Conservation (phyloP, 2,888 invertebrate genomes). For the Ectemnius cavifrons region DNA sequence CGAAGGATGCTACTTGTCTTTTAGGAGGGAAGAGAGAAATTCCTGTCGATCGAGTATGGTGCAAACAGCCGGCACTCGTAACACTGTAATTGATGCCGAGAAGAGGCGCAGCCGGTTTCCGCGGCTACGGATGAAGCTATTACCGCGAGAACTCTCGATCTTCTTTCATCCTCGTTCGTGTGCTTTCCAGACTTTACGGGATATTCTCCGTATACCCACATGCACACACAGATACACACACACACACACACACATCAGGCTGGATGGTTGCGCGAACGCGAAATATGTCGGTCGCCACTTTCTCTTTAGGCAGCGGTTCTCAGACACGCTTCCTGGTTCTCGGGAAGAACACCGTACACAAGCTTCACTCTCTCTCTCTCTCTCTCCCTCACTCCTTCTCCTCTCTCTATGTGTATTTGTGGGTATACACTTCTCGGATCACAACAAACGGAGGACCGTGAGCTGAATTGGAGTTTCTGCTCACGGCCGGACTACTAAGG, state of each 20-base stretch:
- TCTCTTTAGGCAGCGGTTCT: constrained; percentile 75
- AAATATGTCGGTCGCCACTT: constrained; percentile 75
- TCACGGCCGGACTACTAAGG: no score
- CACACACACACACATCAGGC: constrained; percentile 24
- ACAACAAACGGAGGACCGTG: constrained; percentile 6
- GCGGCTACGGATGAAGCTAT: constrained; percentile 64
- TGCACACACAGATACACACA: neutral
- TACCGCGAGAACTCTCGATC: constrained; percentile 32
- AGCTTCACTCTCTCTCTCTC: no score
- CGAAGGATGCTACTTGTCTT: neutral
- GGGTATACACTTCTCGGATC: neutral
- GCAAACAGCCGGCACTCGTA: constrained; percentile 40
- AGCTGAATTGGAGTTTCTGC: neutral
- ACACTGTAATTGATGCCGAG: constrained; percentile 60
- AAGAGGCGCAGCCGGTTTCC: constrained; percentile 47
- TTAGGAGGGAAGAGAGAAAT: constrained; percentile 28
- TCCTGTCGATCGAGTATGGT: constrained; percentile 50
- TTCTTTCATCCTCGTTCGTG: constrained; percentile 17
- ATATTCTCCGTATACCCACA: constrained; percentile 38
- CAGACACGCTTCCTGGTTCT: constrained; percentile 75
- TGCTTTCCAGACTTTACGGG: constrained; percentile 16
- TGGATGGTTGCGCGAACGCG: constrained; percentile 63
- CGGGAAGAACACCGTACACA: neutral
- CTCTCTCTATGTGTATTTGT: constrained; percentile 1
- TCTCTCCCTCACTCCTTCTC: neutral